Conservation (phyloP, 2,888 invertebrate genomes). For the Limenitis camilla region DNA sequence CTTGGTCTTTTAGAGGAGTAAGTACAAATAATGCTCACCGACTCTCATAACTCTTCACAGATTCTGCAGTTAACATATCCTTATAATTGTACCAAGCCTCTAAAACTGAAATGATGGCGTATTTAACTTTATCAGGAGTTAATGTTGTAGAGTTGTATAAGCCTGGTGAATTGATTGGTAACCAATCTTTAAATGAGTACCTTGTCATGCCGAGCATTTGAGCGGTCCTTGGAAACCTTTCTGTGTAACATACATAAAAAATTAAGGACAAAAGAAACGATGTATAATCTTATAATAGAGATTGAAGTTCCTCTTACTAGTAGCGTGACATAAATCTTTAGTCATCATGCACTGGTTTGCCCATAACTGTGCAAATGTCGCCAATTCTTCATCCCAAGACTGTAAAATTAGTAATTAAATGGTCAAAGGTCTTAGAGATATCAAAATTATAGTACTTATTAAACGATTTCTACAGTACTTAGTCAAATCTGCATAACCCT, state of each 20-base stretch:
- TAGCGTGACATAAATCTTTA: slow-evolving; percentile 49
- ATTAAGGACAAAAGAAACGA: too few species aligned
- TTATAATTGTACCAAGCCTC: slow-evolving; percentile 18
- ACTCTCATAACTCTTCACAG: not conserved
- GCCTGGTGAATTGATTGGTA: slow-evolving; percentile 18
- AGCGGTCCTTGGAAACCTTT: slow-evolving; percentile 40
- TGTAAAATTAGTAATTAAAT: slow-evolving; percentile 23
- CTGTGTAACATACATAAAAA: slow-evolving; percentile 26
- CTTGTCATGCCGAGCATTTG: slow-evolving; percentile 39
- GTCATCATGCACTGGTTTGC: slow-evolving; percentile 47
- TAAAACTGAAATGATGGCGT: slow-evolving; percentile 12
- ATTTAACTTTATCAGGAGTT: slow-evolving; percentile 16
- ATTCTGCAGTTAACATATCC: not conserved
- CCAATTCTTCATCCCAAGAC: slow-evolving; percentile 58
- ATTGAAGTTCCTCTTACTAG: slow-evolving; percentile 40
- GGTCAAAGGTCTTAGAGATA: too few species aligned
- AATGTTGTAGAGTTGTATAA: slow-evolving; percentile 4
- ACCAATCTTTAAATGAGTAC: slow-evolving; percentile 40
- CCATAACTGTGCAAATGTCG: slow-evolving; percentile 54
- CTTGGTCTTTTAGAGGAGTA: not conserved
- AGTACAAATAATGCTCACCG: not conserved
- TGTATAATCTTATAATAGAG: not conserved
- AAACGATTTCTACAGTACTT: too few species aligned
- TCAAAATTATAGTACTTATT: too few species aligned
- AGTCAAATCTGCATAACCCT: too few species aligned